These are phyloP conservation scores for Siphlonurus alternatus DNA, from an alignment of 2,888 invertebrate genomes.

Conservation along the genomic window DNA sequence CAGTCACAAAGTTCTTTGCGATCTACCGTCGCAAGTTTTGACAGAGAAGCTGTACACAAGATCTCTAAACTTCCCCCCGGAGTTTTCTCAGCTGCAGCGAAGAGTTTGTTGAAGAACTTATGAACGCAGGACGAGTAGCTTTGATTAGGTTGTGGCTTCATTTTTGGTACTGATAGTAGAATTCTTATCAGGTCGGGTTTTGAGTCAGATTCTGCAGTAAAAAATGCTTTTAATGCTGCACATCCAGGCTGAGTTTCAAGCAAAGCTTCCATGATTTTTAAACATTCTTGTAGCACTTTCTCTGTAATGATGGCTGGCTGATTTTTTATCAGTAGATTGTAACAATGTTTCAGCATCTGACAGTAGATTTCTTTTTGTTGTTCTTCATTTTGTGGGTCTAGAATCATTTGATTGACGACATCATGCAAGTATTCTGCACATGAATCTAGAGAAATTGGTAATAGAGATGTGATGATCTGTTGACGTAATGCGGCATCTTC, in stretches of 20 bases:
- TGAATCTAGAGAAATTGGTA: constrained; percentile 60
- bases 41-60: constrained; percentile 45
- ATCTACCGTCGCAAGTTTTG: constrained; percentile 46
- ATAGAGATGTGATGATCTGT: constrained; percentile 47
- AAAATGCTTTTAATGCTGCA: constrained; percentile 67
- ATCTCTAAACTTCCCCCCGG: constrained; percentile 45
- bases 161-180: constrained; percentile 56
- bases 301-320: constrained; percentile 22
- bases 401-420: constrained; percentile 20
- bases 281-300: constrained; percentile 43
- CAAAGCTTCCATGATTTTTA: constrained; percentile 74
- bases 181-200: constrained; percentile 64
- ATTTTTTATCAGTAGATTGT: neutral
- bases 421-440: constrained; percentile 58
- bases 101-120: constrained; percentile 60
- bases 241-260: constrained; percentile 52
- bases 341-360: neutral
- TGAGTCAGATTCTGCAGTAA: constrained; percentile 26
- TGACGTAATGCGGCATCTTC: constrained; percentile 45
- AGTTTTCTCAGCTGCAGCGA: constrained; percentile 36
- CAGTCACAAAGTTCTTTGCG: constrained; percentile 38
- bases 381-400: constrained; percentile 34
- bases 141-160: constrained; percentile 14
- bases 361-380: constrained; percentile 45
- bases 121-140: constrained; percentile 33